phyloP scores from a whole-genome alignment of 2,113 vertebrate species.

The Siniperca chuatsi region DNA sequence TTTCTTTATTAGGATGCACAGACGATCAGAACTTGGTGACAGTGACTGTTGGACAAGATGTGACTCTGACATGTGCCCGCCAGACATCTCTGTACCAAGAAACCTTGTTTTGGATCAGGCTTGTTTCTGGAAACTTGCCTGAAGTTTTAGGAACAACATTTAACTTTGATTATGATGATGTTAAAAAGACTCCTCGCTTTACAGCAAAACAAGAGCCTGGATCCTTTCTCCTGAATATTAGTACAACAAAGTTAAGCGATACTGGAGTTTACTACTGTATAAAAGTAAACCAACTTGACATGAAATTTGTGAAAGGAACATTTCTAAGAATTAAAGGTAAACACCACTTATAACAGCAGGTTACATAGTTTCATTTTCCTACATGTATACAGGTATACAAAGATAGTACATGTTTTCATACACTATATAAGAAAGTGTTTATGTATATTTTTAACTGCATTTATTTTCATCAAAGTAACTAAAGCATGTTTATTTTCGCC shows the following conservation, averaged over 20 bases:
- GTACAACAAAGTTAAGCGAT: constrained; percentile 18
- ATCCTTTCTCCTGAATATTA: constrained; percentile 56
- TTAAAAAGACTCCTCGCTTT: neutral
- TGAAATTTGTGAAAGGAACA: constrained; percentile 17
- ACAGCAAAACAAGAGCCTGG: constrained; percentile 38
- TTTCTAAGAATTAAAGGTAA: constrained; percentile 40
- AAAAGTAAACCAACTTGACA: neutral
- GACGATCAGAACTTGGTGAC: neutral
- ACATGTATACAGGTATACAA: no score
- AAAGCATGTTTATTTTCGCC: no score
- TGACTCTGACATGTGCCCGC: neutral
- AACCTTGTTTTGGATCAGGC: constrained; percentile 46
- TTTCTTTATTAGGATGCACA: constrained; percentile 2
- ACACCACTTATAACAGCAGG: no score
- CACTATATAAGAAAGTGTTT: no score
- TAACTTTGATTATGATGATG: neutral
- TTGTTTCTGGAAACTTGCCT: constrained; percentile 53
- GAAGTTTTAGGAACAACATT: constrained; percentile 47
- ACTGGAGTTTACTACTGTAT: constrained; percentile 60
- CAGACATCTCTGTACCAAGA: accelerated
- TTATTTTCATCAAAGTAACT: no score
- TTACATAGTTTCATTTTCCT: no score
- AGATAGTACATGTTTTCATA: no score
- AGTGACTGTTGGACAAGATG: constrained; percentile 20
- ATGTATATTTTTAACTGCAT: no score